phyloP scores from a whole-genome alignment of 2,113 vertebrate species.

The Tetrax tetrax region DNA sequence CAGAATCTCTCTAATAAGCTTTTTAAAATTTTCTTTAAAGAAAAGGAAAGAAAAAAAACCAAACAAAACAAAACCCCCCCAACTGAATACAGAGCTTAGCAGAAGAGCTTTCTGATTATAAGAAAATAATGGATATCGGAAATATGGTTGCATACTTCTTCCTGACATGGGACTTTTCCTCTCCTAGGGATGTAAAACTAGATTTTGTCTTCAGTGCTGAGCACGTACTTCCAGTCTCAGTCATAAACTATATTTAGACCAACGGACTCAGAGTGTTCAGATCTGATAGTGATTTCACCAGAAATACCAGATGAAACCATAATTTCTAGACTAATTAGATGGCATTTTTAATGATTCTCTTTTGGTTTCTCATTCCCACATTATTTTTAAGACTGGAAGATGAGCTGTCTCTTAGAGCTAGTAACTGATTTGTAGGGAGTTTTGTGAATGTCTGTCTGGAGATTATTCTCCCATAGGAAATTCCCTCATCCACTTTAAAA shows the following conservation, averaged over 20 bases:
- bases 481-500: not conserved
- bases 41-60: not conserved
- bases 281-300: not conserved
- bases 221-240: not conserved
- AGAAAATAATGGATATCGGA: not conserved
- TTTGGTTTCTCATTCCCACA: not conserved
- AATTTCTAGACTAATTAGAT: not conserved
- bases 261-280: not conserved
- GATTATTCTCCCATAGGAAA: not conserved
- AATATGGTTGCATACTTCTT: not conserved
- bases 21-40: not conserved
- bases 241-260: not conserved
- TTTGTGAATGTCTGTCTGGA: not conserved
- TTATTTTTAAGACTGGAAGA: not conserved
- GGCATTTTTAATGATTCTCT: not conserved
- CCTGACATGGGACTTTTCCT: not conserved
- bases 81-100: not conserved
- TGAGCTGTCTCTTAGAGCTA: not conserved
- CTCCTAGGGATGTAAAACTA: not conserved
- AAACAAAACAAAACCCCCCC: no score
- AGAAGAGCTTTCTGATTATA: not conserved
- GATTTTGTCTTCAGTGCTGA: not conserved
- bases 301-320: not conserved
- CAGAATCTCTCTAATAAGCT: not conserved
- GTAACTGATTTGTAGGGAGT: not conserved